Conservation (phyloP, 2,888 invertebrate species). For the Chrysotoxum bicinctum region DNA sequence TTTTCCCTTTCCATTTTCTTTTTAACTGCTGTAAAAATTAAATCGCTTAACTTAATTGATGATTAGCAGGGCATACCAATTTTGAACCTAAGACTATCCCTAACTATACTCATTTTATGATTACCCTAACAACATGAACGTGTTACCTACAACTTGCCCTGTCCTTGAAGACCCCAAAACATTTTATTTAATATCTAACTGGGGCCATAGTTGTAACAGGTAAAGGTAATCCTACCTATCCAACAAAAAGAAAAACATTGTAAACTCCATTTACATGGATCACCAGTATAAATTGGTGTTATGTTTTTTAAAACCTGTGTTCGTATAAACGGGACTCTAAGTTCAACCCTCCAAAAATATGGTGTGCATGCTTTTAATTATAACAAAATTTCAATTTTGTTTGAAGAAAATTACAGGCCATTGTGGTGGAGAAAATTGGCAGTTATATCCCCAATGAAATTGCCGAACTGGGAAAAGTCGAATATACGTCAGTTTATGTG, state of each 20-base stretch:
- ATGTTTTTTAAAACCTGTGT: constrained; percentile 13
- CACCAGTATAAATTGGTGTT: neutral
- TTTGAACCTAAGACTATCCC: neutral
- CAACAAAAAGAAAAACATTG: neutral
- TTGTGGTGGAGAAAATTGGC: constrained; percentile 63
- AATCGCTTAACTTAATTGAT: neutral
- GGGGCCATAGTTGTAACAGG: neutral
- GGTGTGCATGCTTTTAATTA: constrained; percentile 59
- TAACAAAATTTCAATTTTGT: constrained; percentile 61
- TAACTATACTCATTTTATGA: neutral
- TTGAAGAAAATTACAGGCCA: constrained; percentile 62
- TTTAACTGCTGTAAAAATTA: neutral
- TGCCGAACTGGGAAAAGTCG: neutral
- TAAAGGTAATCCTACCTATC: neutral
- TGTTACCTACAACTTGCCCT: neutral
- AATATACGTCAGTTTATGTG: neutral
- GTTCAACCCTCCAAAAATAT: constrained; percentile 3
- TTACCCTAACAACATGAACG: neutral
- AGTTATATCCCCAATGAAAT: constrained; percentile 33
- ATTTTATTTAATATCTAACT: neutral
- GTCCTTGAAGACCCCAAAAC: neutral
- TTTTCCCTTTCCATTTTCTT: too few relatives aligned
- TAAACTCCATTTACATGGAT: neutral
- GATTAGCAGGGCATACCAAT: neutral
- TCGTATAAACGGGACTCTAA: constrained; percentile 5